Evolutionary conservation across 1,140 invertebrate species (phyloP).

Genomic region (Aphelinus certus): DNA sequence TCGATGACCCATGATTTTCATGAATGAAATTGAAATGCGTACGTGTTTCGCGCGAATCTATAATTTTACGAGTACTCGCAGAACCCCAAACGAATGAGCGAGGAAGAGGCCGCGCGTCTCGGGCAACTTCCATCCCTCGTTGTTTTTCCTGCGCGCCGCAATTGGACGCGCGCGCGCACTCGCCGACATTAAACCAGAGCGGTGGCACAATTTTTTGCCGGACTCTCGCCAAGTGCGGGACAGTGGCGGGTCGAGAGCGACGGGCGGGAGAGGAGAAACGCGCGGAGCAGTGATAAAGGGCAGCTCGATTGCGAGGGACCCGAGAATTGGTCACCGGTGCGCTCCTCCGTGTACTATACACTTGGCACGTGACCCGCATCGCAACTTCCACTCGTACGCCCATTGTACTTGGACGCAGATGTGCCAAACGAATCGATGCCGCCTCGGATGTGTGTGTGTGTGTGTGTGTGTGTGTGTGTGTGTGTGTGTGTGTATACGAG

Average conservation of each 20-base stretch:
- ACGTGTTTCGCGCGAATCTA: no score
- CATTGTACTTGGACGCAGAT: constrained; percentile 40
- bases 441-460: background rate
- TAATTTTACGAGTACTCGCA: no score
- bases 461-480: no score
- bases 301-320: background rate
- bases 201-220: constrained; percentile 31
- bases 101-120: background rate
- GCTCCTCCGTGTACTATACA: background rate
- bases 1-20: no score
- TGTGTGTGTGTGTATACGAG: no score
- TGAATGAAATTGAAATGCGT: no score
- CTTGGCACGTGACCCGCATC: constrained; percentile 40
- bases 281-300: background rate
- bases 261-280: constrained; percentile 35
- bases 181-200: constrained; percentile 28
- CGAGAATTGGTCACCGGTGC: constrained; percentile 2
- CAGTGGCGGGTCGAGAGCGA: constrained; percentile 16
- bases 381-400: constrained; percentile 24
- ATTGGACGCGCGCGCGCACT: background rate
- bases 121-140: no score
- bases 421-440: constrained; percentile 20
- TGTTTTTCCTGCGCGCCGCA: no score
- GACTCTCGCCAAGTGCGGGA: background rate
- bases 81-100: no score